A percentile compares a stretch with the other conserved stretches of the same genome.
phyloP scores from a whole-genome alignment of 1,140 invertebrate genomes.

The Macrosteles quadrilineatus region DNA sequence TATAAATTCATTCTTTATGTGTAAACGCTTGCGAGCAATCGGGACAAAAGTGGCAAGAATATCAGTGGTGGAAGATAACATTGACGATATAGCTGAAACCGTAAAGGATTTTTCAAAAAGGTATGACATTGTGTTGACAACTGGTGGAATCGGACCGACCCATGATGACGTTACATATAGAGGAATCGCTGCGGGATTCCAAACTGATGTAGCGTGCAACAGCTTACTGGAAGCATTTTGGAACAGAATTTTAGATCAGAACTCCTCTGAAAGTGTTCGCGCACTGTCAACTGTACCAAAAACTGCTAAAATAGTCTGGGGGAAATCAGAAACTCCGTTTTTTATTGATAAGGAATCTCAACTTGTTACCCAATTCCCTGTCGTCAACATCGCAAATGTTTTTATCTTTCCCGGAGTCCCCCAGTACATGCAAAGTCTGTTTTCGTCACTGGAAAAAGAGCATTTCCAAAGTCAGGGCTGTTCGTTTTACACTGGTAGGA shows the following conservation, averaged over 20 bases:
- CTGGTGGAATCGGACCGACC: slow-evolving; percentile 81
- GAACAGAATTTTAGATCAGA: slow-evolving; percentile 49
- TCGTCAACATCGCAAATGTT: slow-evolving; percentile 70
- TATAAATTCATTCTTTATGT: slow-evolving; percentile 72
- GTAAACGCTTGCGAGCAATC: slow-evolving; percentile 62
- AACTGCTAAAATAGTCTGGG: slow-evolving; percentile 32
- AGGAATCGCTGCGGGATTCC: slow-evolving; percentile 74
- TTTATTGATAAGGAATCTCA: neutral
- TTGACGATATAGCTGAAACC: slow-evolving; percentile 69
- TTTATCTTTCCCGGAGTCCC: slow-evolving; percentile 80
- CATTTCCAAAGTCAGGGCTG: slow-evolving; percentile 38
- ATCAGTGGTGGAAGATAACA: slow-evolving; percentile 68
- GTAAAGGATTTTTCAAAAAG: slow-evolving; percentile 63
- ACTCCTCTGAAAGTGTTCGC: slow-evolving; percentile 8
- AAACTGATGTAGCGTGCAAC: slow-evolving; percentile 59
- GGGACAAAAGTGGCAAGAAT: slow-evolving; percentile 71
- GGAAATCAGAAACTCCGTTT: neutral
- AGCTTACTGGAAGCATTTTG: slow-evolving; percentile 62
- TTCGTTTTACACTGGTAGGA: slow-evolving; percentile 48
- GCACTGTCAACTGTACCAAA: slow-evolving; percentile 37
- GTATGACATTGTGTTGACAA: slow-evolving; percentile 70
- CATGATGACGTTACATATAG: slow-evolving; percentile 85
- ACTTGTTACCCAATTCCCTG: slow-evolving; percentile 55
- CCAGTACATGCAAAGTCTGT: slow-evolving; percentile 61
- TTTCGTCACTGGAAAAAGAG: slow-evolving; percentile 50